Evolutionary conservation across 1,140 invertebrate species (phyloP).

Genomic region (Amphibalanus amphitrite): DNA sequence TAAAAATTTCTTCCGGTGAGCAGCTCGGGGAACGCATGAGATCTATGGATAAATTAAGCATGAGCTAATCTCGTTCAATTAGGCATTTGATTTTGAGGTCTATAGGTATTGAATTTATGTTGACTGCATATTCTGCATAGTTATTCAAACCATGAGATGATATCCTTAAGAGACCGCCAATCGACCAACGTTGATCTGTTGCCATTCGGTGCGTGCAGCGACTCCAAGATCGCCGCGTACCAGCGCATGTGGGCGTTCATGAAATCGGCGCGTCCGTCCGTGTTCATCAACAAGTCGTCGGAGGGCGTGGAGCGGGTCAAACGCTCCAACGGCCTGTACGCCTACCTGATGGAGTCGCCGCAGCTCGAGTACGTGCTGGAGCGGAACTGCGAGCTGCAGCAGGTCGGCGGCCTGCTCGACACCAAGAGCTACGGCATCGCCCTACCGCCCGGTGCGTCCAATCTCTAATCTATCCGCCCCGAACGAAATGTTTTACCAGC

Average conservation of each 20-base stretch:
- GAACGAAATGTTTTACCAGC: background rate
- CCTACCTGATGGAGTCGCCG: slow-evolving; percentile 20
- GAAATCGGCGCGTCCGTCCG: slow-evolving; percentile 27
- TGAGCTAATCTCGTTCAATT: no score
- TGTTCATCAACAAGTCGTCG: slow-evolving; percentile 22
- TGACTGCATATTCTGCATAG: no score
- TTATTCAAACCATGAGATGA: no score
- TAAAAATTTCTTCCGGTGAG: slow-evolving; percentile 29
- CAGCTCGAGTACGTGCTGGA: slow-evolving; percentile 26
- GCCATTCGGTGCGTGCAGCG: no score
- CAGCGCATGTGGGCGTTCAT: slow-evolving; percentile 39
- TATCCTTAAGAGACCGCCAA: no score
- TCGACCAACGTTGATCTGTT: no score
- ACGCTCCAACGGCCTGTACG: slow-evolving; percentile 17
- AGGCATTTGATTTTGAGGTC: no score
- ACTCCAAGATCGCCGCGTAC: slow-evolving; percentile 27
- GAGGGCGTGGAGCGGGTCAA: slow-evolving; percentile 18
- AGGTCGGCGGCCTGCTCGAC: slow-evolving; percentile 26
- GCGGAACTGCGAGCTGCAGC: slow-evolving; percentile 25
- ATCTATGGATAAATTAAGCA: no score
- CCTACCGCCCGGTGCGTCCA: slow-evolving; percentile 23
- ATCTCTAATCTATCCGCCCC: background rate
- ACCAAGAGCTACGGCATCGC: slow-evolving; percentile 29
- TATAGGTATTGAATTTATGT: no score
- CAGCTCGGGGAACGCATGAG: no score